Evolutionary conservation across 2,113 vertebrate species (phyloP).

Genomic region (Brienomyrus longianalis): DNA sequence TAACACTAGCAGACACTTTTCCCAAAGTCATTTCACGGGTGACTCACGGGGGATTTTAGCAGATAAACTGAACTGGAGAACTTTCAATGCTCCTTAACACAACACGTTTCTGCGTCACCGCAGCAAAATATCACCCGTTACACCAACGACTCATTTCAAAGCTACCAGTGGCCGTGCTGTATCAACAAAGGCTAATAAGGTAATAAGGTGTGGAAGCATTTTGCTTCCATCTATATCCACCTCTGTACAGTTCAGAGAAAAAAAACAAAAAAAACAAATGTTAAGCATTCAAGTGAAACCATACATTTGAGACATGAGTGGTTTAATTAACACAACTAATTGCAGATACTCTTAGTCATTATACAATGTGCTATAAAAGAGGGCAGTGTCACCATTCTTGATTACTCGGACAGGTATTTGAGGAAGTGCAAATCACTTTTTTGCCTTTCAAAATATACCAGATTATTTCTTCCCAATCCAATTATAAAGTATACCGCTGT

Average conservation of each 20-base stretch:
- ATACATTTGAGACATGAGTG: background rate
- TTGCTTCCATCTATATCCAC: background rate
- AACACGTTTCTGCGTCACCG: background rate
- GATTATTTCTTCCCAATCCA: constrained; percentile 2
- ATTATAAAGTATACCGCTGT: background rate
- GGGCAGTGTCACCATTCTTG: background rate
- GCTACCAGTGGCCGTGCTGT: background rate
- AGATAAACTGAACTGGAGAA: background rate
- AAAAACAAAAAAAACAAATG: background rate
- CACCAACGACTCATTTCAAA: background rate
- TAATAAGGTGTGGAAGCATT: background rate
- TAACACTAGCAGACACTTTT: background rate
- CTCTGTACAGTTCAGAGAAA: background rate
- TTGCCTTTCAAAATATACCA: background rate
- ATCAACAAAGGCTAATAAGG: background rate
- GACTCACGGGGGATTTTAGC: background rate
- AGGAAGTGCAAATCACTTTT: background rate
- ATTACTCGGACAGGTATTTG: background rate
- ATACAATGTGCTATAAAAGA: background rate
- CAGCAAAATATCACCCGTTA: background rate
- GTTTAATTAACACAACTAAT: constrained; percentile 8
- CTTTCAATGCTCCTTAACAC: background rate
- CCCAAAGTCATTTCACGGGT: background rate
- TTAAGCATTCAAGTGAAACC: background rate
- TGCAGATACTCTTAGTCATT: constrained; percentile 6